These are phyloP conservation scores for Anthophora plumipes DNA, from an alignment of 2,888 invertebrate species.

Conservation along the genomic window DNA sequence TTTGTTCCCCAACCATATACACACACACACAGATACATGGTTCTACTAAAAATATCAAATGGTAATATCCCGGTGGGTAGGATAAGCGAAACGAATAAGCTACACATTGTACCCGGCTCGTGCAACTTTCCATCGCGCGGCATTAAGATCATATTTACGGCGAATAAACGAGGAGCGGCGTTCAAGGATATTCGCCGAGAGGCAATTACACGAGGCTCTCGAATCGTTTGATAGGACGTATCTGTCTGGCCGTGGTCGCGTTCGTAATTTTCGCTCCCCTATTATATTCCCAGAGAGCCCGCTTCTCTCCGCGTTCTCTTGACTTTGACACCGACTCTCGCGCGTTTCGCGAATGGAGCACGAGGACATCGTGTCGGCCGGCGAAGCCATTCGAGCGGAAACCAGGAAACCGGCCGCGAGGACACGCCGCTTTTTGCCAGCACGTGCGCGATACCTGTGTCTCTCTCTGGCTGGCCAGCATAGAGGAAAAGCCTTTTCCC, in stretches of 20 bases:
- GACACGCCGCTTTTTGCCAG: conserved; percentile 66
- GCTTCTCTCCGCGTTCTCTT: conserved; percentile 71
- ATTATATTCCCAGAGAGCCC: conserved; percentile 2
- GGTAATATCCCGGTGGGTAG: background rate
- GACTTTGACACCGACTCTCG: conserved; percentile 80
- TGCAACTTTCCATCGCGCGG: background rate
- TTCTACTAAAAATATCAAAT: background rate
- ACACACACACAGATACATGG: too few species aligned
- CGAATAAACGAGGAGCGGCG: conserved; percentile 10
- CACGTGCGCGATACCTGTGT: conserved; percentile 39
- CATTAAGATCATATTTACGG: background rate
- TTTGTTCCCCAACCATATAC: background rate
- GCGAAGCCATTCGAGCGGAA: conserved; percentile 74
- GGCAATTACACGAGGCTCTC: conserved; percentile 33
- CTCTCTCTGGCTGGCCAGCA: background rate
- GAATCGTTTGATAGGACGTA: conserved; percentile 8
- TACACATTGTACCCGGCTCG: background rate
- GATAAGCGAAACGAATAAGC: background rate
- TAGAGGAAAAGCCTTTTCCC: too few species aligned
- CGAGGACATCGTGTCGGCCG: conserved; percentile 74
- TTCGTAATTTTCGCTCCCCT: conserved; percentile 20
- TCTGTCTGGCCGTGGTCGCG: background rate
- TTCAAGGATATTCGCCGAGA: conserved; percentile 31
- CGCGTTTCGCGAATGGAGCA: conserved; percentile 75
- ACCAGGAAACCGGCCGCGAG: conserved; percentile 77